Percentiles rank a stretch among this genome's conserved stretches.
These are phyloP conservation scores for Potorous gilbertii DNA, from an alignment of 2,797 vertebrate genomes.

Conservation along the genomic window DNA sequence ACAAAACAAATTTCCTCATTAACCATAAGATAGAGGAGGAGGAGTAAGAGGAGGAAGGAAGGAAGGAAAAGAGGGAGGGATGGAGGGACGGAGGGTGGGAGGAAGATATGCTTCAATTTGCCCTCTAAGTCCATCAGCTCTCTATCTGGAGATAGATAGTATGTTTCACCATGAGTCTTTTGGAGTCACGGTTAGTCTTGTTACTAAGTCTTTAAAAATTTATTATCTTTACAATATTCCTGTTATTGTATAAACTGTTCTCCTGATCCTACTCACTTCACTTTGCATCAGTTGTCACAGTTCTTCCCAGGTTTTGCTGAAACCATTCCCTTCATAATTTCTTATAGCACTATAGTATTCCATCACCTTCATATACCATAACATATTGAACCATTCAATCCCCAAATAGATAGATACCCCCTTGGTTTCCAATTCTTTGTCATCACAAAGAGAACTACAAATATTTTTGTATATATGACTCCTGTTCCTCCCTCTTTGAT, in stretches of 20 bases:
- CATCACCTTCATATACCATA: neutral
- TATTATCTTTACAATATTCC: neutral
- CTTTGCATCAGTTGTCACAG: neutral
- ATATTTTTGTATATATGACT: neutral
- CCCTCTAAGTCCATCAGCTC: neutral
- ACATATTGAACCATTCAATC: neutral
- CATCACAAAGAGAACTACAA: neutral
- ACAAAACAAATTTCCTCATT: neutral
- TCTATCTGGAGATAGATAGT: neutral
- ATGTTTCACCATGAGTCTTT: neutral
- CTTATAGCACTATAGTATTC: neutral
- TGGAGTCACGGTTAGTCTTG: neutral
- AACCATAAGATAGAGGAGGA: neutral
- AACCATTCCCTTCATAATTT: neutral
- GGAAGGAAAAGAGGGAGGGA: too few species aligned
- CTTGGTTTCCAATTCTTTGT: neutral
- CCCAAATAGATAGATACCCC: neutral
- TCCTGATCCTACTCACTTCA: neutral
- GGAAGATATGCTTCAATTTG: neutral
- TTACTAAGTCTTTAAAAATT: neutral
- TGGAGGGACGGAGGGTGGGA: neutral
- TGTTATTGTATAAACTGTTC: neutral
- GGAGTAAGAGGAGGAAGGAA: neutral
- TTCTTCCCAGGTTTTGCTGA: neutral
- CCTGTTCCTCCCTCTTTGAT: neutral